Percentiles rank a stretch among this genome's conserved stretches.
Conservation (phyloP, 2,797 vertebrate genomes). For the Enteromius mattozi region DNA sequence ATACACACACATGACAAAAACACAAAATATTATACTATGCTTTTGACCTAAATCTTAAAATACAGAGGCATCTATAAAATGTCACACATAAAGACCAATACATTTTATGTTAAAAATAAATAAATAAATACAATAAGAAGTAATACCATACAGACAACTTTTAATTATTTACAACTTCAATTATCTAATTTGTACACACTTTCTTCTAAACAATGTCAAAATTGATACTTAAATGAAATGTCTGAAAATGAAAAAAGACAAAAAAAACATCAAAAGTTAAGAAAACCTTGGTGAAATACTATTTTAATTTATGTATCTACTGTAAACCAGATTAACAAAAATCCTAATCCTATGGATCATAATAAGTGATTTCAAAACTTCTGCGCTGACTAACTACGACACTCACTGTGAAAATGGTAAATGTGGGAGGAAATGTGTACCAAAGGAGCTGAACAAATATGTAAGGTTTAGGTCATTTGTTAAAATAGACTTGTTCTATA, state of each 20-base stretch:
- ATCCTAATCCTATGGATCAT: not conserved
- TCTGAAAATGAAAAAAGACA: not conserved
- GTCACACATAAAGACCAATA: not conserved
- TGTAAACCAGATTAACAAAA: not conserved
- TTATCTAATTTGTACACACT: not conserved
- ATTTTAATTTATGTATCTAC: not conserved
- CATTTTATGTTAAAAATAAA: not conserved
- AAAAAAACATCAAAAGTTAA: not conserved
- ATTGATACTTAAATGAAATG: not conserved
- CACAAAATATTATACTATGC: not conserved
- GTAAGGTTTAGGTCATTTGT: slow-evolving; percentile 4
- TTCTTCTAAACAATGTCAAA: not conserved
- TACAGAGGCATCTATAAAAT: not conserved
- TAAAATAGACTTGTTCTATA: slow-evolving; percentile 12
- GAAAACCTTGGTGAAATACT: not conserved
- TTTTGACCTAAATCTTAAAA: not conserved
- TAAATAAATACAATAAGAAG: not conserved
- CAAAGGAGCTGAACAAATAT: slow-evolving; percentile 16
- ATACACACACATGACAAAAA: not conserved
- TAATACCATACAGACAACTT: not conserved
- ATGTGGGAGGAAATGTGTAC: not conserved
- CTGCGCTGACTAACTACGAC: not conserved
- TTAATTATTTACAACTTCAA: too few relatives aligned
- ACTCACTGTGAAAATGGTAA: not conserved
- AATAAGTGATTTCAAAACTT: not conserved